Percentiles rank a stretch among this genome's conserved stretches.
These are phyloP conservation scores for Pseudococcus jackbeardsleyi DNA, from an alignment of 2,888 invertebrate species.

Conservation along the genomic window DNA sequence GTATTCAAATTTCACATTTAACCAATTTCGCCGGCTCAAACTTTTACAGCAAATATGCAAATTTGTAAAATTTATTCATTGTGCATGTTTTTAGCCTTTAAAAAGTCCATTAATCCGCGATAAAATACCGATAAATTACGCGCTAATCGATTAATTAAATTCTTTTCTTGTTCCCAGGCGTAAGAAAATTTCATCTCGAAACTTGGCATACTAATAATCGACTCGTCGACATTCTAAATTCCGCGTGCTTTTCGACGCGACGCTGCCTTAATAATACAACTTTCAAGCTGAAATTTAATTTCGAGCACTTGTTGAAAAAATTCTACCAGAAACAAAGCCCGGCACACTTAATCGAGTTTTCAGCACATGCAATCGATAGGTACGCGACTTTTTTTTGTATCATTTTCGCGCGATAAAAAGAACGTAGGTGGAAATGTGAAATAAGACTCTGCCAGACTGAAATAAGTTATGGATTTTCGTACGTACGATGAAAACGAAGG, in stretches of 20 bases:
- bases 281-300: too few relatives aligned
- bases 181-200: background rate
- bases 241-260: too few relatives aligned
- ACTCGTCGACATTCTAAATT: background rate
- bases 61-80: background rate
- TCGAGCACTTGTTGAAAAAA: too few relatives aligned
- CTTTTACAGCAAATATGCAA: background rate
- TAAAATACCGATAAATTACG: background rate
- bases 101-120: background rate
- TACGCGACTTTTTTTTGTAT: background rate
- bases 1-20: background rate
- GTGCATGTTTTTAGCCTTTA: background rate
- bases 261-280: too few relatives aligned
- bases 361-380: background rate
- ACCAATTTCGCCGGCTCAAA: background rate
- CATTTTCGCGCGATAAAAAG: background rate
- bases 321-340: too few relatives aligned
- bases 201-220: background rate
- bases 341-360: background rate
- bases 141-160: slow-evolving; percentile 22
- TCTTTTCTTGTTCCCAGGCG: background rate
- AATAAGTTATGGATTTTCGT: slow-evolving; percentile 45
- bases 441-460: slow-evolving; percentile 16
- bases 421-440: slow-evolving; percentile 18
- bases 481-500: background rate